Percentiles rank a stretch among this genome's conserved stretches.
Evolutionary conservation across 2,113 vertebrate species (phyloP).

Genomic region (Actinemys pallida): DNA sequence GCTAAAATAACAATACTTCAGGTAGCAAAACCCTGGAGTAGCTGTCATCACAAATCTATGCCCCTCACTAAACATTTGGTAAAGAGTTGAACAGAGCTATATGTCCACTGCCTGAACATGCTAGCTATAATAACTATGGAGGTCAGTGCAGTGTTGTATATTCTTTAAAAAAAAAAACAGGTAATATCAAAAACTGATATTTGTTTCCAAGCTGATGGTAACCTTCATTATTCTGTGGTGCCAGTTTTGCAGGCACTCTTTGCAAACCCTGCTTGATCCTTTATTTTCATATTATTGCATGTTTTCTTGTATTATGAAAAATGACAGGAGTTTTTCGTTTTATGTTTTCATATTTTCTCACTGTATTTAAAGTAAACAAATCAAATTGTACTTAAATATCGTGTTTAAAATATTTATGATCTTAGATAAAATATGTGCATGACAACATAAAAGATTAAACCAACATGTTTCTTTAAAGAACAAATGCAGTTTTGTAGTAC

Average conservation of each 20-base stretch:
- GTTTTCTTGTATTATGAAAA: not conserved
- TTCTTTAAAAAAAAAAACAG: not conserved
- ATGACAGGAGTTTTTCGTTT: not conserved
- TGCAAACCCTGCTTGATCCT: not conserved
- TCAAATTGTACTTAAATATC: not conserved
- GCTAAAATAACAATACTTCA: not conserved
- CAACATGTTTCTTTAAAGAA: not conserved
- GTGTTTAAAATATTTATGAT: not conserved
- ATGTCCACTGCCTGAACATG: not conserved
- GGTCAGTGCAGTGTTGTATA: not conserved
- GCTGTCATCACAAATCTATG: not conserved
- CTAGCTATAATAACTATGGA: not conserved
- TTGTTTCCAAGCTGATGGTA: not conserved
- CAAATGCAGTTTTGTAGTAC: not conserved
- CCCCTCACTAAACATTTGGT: not conserved
- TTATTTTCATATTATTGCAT: not conserved
- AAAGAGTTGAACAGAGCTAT: not conserved
- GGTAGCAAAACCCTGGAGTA: not conserved
- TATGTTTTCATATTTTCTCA: not conserved
- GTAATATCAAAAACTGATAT: not conserved
- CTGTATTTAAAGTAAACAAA: not conserved
- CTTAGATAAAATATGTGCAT: not conserved
- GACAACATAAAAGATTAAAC: not conserved
- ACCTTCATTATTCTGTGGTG: not conserved
- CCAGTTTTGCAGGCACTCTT: not conserved